Conservation (phyloP, 1,140 invertebrate species). For the Atta texana region DNA sequence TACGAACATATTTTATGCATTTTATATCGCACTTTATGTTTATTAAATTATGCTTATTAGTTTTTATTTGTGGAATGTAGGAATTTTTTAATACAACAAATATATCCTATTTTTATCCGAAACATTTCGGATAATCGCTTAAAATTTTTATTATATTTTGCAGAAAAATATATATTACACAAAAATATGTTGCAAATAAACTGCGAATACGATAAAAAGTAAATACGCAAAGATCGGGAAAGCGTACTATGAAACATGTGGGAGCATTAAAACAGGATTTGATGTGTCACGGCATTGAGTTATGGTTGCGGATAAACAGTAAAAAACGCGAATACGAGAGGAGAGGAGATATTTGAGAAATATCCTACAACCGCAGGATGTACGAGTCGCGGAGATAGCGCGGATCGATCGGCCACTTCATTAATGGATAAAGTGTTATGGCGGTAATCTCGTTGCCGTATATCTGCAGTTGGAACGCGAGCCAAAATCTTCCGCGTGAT, state of each 20-base stretch:
- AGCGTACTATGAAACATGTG: neutral
- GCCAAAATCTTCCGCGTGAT: conserved; percentile 41
- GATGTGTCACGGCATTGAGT: conserved; percentile 31
- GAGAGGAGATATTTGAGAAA: conserved; percentile 21
- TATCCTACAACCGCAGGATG: conserved; percentile 15
- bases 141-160: neutral
- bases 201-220: neutral
- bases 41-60: neutral
- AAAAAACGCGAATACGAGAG: neutral
- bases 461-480: conserved; percentile 42
- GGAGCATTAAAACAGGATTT: neutral
- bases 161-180: neutral
- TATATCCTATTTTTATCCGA: neutral
- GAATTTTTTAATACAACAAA: neutral
- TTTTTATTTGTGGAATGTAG: neutral
- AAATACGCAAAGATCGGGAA: neutral
- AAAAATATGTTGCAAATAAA: neutral
- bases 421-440: conserved; percentile 61
- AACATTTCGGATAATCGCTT: neutral
- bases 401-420: conserved; percentile 47
- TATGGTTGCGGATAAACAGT: neutral
- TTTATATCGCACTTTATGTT: neutral
- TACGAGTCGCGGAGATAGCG: conserved; percentile 26
- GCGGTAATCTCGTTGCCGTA: conserved; percentile 45
- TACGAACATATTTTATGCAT: neutral